These are phyloP conservation scores for Calonectris borealis DNA, from an alignment of 2,113 vertebrate species.

Conservation along the genomic window DNA sequence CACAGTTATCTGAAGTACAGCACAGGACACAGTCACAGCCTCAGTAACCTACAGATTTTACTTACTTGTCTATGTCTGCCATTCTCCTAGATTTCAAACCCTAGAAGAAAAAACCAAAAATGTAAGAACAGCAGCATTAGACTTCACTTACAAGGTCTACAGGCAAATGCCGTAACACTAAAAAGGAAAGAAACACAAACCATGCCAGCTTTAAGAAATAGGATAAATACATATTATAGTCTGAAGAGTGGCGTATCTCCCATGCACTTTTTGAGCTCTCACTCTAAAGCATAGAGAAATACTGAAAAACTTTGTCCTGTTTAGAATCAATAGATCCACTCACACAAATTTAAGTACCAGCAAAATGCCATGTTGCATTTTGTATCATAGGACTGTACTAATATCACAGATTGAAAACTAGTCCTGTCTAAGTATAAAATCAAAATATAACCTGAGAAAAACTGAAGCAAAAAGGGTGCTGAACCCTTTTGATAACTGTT, in stretches of 20 bases:
- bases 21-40: not conserved
- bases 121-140: not conserved
- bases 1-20: not conserved
- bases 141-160: not conserved
- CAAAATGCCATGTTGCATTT: not conserved
- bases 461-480: not conserved
- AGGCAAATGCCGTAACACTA: not conserved
- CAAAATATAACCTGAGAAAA: not conserved
- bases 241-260: not conserved
- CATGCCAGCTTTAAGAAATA: not conserved
- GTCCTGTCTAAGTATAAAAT: not conserved
- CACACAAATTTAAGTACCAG: not conserved
- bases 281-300: not conserved
- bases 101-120: not conserved
- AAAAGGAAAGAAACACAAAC: not conserved
- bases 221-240: not conserved
- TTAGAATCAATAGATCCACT: not conserved
- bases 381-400: not conserved
- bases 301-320: not conserved
- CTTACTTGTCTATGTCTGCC: conserved; percentile 99
- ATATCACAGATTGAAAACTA: not conserved
- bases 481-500: not conserved
- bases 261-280: not conserved
- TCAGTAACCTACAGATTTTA: conserved; percentile 23
- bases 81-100: conserved; percentile 75